Evolutionary conservation across 2,113 vertebrate species (phyloP).

Genomic region (Oophaga pumilio): DNA sequence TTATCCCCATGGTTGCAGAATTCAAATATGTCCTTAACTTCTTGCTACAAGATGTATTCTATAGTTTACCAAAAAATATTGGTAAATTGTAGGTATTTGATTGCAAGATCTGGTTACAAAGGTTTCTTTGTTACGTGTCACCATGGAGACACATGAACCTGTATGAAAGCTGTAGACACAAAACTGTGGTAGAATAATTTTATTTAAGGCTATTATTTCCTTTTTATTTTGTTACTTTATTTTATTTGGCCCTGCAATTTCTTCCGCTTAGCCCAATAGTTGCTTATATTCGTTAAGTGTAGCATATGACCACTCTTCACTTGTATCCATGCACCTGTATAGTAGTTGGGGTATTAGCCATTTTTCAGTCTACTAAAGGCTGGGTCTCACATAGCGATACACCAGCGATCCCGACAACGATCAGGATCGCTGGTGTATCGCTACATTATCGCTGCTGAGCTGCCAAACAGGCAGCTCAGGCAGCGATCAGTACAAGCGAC

Average conservation of each 20-base stretch:
- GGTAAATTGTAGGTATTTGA: no score
- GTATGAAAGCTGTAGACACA: background rate
- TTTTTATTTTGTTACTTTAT: background rate
- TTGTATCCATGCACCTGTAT: background rate
- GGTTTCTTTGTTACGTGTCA: background rate
- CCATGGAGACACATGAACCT: background rate
- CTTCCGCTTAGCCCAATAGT: background rate
- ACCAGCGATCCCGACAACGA: no score
- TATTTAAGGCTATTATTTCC: background rate
- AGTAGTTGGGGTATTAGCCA: background rate
- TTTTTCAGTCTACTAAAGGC: background rate
- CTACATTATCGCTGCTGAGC: no score
- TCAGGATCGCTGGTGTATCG: no score
- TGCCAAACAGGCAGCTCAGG: no score
- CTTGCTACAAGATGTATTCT: no score
- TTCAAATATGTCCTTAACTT: no score
- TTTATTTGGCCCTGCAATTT: background rate
- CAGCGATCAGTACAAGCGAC: no score
- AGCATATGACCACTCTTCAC: background rate
- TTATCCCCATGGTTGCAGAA: no score
- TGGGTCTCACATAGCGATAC: no score
- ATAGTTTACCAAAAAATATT: no score
- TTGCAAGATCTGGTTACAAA: background rate
- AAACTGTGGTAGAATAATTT: background rate
- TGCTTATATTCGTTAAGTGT: background rate